phyloP scores from a whole-genome alignment of 2,888 invertebrate species.

The Sympetrum striolatum region DNA sequence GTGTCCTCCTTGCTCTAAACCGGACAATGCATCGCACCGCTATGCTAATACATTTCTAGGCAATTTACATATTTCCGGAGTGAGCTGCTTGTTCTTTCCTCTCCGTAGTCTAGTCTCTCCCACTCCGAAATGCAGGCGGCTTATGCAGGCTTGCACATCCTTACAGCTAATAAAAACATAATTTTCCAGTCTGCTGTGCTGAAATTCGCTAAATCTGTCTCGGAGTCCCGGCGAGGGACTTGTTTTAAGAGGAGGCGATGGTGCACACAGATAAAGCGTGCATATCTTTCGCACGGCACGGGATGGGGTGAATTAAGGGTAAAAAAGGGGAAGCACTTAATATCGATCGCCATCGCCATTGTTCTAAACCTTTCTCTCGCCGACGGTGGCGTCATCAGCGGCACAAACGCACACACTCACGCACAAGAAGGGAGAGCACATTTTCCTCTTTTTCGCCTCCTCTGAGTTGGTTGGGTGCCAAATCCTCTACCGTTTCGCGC shows the following conservation, averaged over 20 bases:
- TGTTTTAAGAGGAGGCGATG: not conserved
- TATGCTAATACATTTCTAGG: too few species aligned
- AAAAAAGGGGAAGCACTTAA: not conserved
- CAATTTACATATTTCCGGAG: too few species aligned
- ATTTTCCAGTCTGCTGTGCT: not conserved
- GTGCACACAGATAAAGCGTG: not conserved
- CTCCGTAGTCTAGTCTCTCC: too few species aligned
- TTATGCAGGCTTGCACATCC: not conserved
- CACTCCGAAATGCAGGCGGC: not conserved
- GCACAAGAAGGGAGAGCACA: not conserved
- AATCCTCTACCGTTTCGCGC: not conserved
- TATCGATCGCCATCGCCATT: conserved; percentile 14
- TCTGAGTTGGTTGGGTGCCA: not conserved
- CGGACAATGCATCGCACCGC: too few species aligned
- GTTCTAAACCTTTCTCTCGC: not conserved
- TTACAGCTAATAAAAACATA: not conserved
- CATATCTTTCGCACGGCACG: not conserved
- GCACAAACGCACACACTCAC: not conserved
- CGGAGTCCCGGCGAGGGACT: not conserved
- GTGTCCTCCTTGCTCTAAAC: too few species aligned
- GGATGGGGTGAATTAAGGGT: not conserved
- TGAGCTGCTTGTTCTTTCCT: too few species aligned
- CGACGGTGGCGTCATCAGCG: not conserved
- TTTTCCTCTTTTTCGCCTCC: not conserved
- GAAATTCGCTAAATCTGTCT: not conserved